Evolutionary conservation across 2,797 vertebrate species (phyloP), one percentile per base, ranked within the genome.

Genomic region (Adrianichthys oophorus): DNA sequence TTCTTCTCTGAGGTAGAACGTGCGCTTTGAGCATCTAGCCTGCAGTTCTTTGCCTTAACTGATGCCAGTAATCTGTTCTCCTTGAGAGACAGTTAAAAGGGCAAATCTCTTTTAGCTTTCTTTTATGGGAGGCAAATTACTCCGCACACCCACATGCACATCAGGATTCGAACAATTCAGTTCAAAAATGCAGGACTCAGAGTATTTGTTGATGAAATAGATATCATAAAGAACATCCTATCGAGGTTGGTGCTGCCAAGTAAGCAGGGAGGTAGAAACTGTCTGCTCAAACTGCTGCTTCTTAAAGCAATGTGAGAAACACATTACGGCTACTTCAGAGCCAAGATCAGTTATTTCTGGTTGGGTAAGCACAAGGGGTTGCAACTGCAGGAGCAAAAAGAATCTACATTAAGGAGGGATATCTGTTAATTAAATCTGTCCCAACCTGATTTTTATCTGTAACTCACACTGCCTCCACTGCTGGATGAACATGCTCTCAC

Each of bases 381-480:
- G 80, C 82, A 85, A 88, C 85, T 64, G 77, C 81, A 79, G 77
- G 70, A 89, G 85, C 85, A 83, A 86, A 85, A 89, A 83, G 64
- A 89, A 90, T 89, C 87, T 89, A 87, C 87, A 90, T 91, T 90
- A 90, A 88, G 86, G 73, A 84, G 81, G 84, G 89, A 87, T 92
- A 92, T 91, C 90, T 90, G 90, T 90, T 92, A 91, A 92, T 92
- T 92, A 90, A 92, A 92, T 92, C 90, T 90, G 84, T 87, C 87
- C 80, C 81, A 72, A 78, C 65, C 84, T 82, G 91, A 92, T 92
- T 82, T 76, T 78, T 91, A 92, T 91, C 91, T 84, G 77, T 48
- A 80, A 91, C 85, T 84, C 87, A 88, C 82, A 89, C 90, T 75
- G 57, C 69, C 45, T 48, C 65, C 1, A 56, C 70, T 72, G 78